phyloP scores from a whole-genome alignment of 2,113 vertebrate species.

The Dermatemys mawii region DNA sequence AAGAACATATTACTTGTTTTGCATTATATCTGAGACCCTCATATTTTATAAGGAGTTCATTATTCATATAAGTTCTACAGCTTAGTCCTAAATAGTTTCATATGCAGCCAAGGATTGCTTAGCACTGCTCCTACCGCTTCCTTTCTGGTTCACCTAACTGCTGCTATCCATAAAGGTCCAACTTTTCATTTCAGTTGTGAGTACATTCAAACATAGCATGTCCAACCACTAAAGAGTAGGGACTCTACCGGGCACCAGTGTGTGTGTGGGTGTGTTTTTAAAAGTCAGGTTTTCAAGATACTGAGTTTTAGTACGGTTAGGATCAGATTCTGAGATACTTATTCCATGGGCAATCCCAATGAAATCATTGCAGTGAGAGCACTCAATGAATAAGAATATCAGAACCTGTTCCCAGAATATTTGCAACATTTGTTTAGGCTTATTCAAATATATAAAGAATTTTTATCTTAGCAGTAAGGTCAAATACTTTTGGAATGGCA shows the following conservation, averaged over 20 bases:
- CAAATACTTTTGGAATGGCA: neutral
- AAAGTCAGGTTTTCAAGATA: slow-evolving; percentile 3
- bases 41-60: neutral
- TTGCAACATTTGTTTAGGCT: neutral
- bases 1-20: neutral
- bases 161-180: neutral
- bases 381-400: neutral
- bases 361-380: too few relatives aligned
- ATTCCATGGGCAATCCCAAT: neutral
- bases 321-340: neutral
- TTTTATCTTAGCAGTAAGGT: neutral
- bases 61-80: neutral
- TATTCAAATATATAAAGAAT: slow-evolving; percentile 11
- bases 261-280: neutral
- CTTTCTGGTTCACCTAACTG: neutral
- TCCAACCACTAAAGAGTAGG: neutral
- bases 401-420: neutral
- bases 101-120: neutral
- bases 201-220: slow-evolving; percentile 1
- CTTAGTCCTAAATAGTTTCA: neutral
- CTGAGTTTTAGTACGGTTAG: neutral
- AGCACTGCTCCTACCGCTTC: neutral
- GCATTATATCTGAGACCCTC: neutral
- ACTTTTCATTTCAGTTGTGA: neutral
- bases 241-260: neutral